Conservation (phyloP, 2,113 vertebrate species). For the Acinonyx jubatus region DNA sequence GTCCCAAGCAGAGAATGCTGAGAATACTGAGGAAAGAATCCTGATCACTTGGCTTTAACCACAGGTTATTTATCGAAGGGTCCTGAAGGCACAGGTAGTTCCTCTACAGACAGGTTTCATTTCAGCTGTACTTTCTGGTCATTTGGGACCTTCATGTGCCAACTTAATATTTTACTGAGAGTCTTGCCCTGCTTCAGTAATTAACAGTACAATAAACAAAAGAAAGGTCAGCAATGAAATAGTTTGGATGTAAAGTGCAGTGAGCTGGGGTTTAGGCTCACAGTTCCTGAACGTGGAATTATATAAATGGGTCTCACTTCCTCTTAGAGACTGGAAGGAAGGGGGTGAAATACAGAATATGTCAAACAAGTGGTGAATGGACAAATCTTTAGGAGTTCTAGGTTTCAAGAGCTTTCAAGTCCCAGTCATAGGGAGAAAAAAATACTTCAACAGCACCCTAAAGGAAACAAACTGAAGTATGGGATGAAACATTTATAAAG, state of each 20-base stretch:
- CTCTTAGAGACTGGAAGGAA: not conserved
- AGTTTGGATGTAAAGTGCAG: not conserved
- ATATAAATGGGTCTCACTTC: not conserved
- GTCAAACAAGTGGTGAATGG: not conserved
- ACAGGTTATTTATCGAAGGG: not conserved
- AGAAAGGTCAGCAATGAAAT: not conserved
- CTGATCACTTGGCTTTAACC: not conserved
- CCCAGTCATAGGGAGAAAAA: not conserved
- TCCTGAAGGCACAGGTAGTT: not conserved
- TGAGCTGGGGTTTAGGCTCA: not conserved
- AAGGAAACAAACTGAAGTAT: not conserved
- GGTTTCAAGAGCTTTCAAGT: not conserved
- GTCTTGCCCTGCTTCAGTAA: not conserved
- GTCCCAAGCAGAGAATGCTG: not conserved
- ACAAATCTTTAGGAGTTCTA: not conserved
- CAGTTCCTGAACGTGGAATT: not conserved
- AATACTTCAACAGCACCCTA: not conserved
- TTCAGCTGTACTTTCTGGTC: not conserved
- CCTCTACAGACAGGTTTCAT: not conserved
- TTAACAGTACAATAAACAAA: not conserved
- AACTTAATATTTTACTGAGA: not conserved
- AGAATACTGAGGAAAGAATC: not conserved
- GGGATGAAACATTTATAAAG: conserved; percentile 28
- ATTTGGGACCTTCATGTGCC: not conserved
- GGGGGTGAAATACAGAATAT: not conserved